A percentile compares a stretch with the other conserved stretches of the same genome.
phyloP scores from a whole-genome alignment of 2,888 invertebrate genomes.

The Lamellibrachia columna region DNA sequence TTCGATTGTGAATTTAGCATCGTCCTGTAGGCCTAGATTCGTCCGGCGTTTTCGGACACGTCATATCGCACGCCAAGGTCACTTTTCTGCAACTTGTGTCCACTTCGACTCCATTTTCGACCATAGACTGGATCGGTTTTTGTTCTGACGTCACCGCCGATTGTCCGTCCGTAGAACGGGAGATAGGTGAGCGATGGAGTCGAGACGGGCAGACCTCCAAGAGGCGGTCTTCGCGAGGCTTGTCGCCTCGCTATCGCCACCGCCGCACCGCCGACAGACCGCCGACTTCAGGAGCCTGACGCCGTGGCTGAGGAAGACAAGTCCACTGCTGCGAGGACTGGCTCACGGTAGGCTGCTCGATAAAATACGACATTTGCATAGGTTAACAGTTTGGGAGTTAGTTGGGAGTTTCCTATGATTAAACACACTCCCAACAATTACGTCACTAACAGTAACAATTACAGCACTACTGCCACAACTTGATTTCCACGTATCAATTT shows the following conservation, averaged over 20 bases:
- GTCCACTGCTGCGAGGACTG: slow-evolving; percentile 13
- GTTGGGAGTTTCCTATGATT: neutral
- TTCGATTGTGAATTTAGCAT: neutral
- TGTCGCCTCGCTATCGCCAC: neutral
- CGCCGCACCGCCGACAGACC: neutral
- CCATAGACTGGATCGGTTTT: neutral
- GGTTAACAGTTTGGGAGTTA: neutral
- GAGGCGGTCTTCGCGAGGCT: neutral
- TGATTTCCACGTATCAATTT: no score
- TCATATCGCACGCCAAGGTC: neutral
- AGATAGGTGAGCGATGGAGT: neutral
- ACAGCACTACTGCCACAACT: no score
- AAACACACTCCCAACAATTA: neutral
- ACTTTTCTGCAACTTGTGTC: neutral
- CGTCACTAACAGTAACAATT: no score
- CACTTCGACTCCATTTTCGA: neutral
- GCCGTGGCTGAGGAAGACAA: neutral
- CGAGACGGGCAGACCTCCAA: neutral
- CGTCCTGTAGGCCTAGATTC: neutral
- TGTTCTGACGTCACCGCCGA: neutral
- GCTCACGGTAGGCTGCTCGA: slow-evolving; percentile 18
- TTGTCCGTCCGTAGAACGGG: neutral
- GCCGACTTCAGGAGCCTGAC: neutral
- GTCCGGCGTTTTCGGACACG: neutral
- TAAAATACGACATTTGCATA: neutral